phyloP scores from a whole-genome alignment of 1,140 invertebrate genomes.

The Lasioglossum albipes region DNA sequence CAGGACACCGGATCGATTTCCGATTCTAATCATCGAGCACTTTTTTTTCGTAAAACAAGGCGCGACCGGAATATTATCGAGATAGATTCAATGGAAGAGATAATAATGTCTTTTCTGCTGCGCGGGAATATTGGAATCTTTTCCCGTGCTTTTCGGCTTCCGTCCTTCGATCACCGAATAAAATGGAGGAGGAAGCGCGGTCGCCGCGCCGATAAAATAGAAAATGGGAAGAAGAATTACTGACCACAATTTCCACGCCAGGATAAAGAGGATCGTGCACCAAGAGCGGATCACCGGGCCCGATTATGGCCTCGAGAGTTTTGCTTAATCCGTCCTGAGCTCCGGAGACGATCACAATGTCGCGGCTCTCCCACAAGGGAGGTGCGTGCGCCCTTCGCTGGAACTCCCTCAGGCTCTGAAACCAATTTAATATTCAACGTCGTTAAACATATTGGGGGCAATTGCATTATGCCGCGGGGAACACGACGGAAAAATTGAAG shows the following conservation, averaged over 20 bases:
- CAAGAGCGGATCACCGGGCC: conserved; percentile 86
- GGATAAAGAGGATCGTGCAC: conserved; percentile 86
- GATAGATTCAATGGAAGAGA: too few relatives aligned
- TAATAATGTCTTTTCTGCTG: too few relatives aligned
- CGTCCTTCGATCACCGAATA: not conserved
- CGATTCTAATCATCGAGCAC: too few relatives aligned
- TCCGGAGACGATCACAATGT: conserved; percentile 86
- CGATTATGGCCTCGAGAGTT: conserved; percentile 84
- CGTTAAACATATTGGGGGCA: conserved; percentile 60
- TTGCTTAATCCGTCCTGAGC: conserved; percentile 89
- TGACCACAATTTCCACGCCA: conserved; percentile 85
- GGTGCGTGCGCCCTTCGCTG: conserved; percentile 85
- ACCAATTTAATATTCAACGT: conserved; percentile 61
- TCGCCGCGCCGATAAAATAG: not conserved
- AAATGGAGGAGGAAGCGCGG: too few relatives aligned
- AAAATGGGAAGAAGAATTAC: conserved; percentile 63
- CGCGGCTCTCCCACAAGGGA: conserved; percentile 82
- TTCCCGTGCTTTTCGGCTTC: too few relatives aligned
- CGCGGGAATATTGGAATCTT: too few relatives aligned
- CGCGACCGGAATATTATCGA: too few relatives aligned
- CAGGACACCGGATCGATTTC: too few relatives aligned
- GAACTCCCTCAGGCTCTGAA: conserved; percentile 82
- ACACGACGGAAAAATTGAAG: conserved; percentile 1
- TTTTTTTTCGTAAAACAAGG: too few relatives aligned
- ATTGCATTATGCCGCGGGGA: conserved; percentile 46